Evolutionary conservation across 2,888 invertebrate species (phyloP), one percentile per base, ranked within the genome.

Genomic region (Agrochola circellaris): DNA sequence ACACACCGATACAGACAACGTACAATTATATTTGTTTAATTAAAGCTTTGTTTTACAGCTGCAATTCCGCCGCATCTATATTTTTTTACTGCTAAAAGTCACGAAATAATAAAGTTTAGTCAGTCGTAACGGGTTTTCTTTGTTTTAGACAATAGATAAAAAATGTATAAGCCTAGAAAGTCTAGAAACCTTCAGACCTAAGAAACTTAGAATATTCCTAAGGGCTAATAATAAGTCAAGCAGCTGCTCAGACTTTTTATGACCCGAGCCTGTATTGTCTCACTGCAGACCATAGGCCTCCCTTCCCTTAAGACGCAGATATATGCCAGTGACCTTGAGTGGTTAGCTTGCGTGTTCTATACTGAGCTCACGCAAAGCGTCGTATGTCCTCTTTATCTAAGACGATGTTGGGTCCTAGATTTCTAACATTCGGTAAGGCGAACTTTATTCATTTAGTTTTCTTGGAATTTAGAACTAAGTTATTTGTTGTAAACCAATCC

Each of bases 1-100:
- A 76, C 84, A 73, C 71, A 70, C 68, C 75, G 66, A 76, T 73
- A 77, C 73, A 66, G 38, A 75, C 51, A 69, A 62, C 62, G 34
- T 71, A 70, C 23, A 61, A 75, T 61, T 67, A 62, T 56, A 30
- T 81, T 70, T 73, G 62, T 73, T 65, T 51, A 45, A 80, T 42
- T 42, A 65, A 65, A 61, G 38, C 26, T 74, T 76, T 73, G 62
- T 86, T 81, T 68, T 56, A 62, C 45, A 62, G 51, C 48, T 68
- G 45, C 15, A 65, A 58, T 76, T 61, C 38, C 15, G 51, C n/a
- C n/a, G 69, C 56, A 48, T 56, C n/a, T 48, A 45, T 67, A 30
- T 38, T 42, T 26, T 68, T 54, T 56, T 66, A 23, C 5, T 38
- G 60, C 11, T 61, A 11, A 70, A 58, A 66, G 38, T 79, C 73